Conservation (phyloP, 2,797 vertebrate genomes). For the Vultur gryphus region DNA sequence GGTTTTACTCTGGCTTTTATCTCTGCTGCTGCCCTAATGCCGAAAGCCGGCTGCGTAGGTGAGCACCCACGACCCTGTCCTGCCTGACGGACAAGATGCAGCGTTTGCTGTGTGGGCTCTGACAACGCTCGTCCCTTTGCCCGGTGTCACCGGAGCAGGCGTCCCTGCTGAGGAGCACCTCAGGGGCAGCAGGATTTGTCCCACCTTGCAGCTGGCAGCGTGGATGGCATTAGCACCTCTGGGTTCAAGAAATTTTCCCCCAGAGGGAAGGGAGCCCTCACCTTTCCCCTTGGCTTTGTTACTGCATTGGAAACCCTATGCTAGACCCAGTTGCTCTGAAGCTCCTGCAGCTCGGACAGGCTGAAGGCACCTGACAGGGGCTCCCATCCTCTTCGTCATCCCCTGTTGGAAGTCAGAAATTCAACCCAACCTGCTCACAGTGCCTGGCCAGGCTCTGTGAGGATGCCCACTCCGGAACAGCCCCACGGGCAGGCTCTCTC, state of each 20-base stretch:
- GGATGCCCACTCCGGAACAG: neutral
- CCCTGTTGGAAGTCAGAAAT: neutral
- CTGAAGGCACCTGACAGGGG: neutral
- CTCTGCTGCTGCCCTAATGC: constrained; percentile 43
- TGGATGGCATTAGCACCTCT: neutral
- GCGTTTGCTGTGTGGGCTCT: fast-evolving
- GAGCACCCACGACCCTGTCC: neutral
- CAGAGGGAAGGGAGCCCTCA: fast-evolving
- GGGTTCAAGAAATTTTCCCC: neutral
- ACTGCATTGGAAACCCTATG: neutral
- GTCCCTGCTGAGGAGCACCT: neutral
- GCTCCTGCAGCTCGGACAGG: neutral
- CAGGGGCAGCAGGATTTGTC: neutral
- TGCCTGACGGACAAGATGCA: neutral
- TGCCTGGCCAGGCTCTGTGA: neutral
- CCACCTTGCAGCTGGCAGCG: neutral
- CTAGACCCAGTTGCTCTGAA: neutral
- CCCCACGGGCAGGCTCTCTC: neutral
- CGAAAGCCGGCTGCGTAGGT: fast-evolving
- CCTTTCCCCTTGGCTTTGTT: neutral
- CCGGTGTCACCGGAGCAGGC: neutral
- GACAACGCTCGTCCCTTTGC: neutral
- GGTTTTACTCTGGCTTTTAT: constrained; percentile 60
- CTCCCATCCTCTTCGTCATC: neutral
- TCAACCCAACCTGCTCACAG: fast-evolving